These are phyloP conservation scores for Sander lucioperca DNA, from an alignment of 2,113 vertebrate genomes.

Conservation along the genomic window DNA sequence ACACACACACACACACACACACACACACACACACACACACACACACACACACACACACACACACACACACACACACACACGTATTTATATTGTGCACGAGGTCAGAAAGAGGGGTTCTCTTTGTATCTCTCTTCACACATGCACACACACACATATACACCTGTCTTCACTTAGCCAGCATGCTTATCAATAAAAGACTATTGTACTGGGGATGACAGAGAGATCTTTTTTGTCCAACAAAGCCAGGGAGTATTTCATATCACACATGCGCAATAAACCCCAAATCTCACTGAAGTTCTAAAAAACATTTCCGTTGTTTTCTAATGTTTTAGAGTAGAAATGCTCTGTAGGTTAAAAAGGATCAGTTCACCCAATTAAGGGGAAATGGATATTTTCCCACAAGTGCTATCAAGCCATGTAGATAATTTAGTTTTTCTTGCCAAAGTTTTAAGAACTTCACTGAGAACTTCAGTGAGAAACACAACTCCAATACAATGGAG, in stretches of 20 bases:
- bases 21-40: not conserved
- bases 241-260: conserved; percentile 2
- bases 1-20: conserved; percentile 19
- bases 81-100: not conserved
- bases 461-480: not conserved
- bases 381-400: not conserved
- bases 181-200: conserved; percentile 30
- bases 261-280: not conserved
- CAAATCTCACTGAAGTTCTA: not conserved
- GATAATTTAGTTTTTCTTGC: not conserved
- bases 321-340: not conserved
- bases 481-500: not conserved
- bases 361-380: not conserved
- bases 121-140: not conserved
- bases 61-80: not conserved
- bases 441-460: not conserved
- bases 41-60: conserved; percentile 8
- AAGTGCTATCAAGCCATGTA: not conserved
- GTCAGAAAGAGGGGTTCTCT: conserved; percentile 29
- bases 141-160: conserved; percentile 14
- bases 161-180: conserved; percentile 62
- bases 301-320: not conserved
- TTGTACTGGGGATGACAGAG: conserved; percentile 4
- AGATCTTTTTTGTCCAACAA: not conserved
- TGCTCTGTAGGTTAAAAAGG: not conserved